Evolutionary conservation across 2,113 vertebrate species (phyloP), one percentile per base, ranked within the genome.

Genomic region (Labeo rohita): DNA sequence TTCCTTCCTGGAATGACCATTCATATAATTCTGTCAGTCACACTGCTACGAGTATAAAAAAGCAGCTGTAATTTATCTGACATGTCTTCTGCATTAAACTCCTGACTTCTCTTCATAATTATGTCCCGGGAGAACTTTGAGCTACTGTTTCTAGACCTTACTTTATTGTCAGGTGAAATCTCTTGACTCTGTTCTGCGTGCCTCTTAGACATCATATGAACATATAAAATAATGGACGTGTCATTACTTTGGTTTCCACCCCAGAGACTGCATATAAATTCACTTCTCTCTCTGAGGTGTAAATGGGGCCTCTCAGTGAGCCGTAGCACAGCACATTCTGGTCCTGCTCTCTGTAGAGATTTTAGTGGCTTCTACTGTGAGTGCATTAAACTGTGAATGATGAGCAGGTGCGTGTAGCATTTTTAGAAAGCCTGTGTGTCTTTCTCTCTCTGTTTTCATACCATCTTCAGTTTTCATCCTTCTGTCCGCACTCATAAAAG

Each of bases 261-360:
- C 68, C 23, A 43, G 82, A 74, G 68, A 56, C 47, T 3, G 1
- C 23, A 70, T 36, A 84, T 59, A 43, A 73, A 84, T 72, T 23
- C 18, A 45, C 8, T 84, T 84, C 36, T 47, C 18, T 52, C 28
- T 84, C 50, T 84, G 80, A 82, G 63, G 80, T 82, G 80, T 50
- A 82, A 82, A 82, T 68, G 66, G 73, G 82, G 50, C 18, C 49
- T 56, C 50, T 68, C 23, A 49, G 15, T 82, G 23, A 68, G 47
- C 3, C 23, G 1, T 61, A 80, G 78, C 43, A 50, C 66, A 56
- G 34, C 81, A 56, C 34, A 8, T 73, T 74, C 66, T 73, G 82
- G 73, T 78, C 63, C 70, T 76, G 28, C n/a, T 74, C 50, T 50
- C 1, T 47, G 0, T 43, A 28, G 23, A 28, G 76, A 63, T 73